Base-by-base conservation (phyloP, 2,797 vertebrate species). In the Malacoctenus gilli region DNA sequence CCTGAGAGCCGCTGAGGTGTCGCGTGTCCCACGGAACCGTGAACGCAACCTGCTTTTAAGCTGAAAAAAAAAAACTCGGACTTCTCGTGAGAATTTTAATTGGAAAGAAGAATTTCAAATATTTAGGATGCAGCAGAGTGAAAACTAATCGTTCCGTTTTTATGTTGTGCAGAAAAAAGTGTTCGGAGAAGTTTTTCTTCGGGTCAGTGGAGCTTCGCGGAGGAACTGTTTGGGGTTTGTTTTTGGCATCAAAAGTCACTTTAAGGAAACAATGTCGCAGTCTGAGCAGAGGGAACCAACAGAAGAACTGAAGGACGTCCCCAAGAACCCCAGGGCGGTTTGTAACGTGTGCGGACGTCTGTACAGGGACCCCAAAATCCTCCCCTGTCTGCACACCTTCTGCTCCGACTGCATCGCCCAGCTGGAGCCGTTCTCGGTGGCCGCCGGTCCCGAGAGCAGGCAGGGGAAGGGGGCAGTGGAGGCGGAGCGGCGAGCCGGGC, bases 321-420 rank as follows among this genome's bases (percentile, higher is more conserved):
- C 14, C 7, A 52, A 69, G 35, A 90, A 79, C 15, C 64, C 75
- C 13, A 85, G 79, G n/a, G 86, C 90, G 23, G 72, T 84, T 1
- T 98, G 96, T 34, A 70, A 82, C 1, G 83, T 61, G 23, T 96
- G 96, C 70, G 72, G 67, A n/a, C 81, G 87, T 18, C 40, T 93
- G 49, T 96, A 90, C 55, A 82, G 83, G 8, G 92, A 92, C 19
- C 95, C 94, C 2, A 92, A 91, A 51, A 85, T 96, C 59, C 80
- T 97, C 18, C 93, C 94, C 1, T 98, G 96, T 42, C 84, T 96
- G 59, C 96, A 97, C 85, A 94, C 92, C 0, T 92, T 96, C 70
- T 97, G 96, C 79, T 83, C 90, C 1, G 88, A 90, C 53, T 96
- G 96, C 47, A 82, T 95, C 68, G 73, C 80, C 5, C 90, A 80